Evolutionary conservation across 2,113 vertebrate genomes (phyloP), one percentile per base, ranked within the genome.

Genomic region (Notechis scutatus): DNA sequence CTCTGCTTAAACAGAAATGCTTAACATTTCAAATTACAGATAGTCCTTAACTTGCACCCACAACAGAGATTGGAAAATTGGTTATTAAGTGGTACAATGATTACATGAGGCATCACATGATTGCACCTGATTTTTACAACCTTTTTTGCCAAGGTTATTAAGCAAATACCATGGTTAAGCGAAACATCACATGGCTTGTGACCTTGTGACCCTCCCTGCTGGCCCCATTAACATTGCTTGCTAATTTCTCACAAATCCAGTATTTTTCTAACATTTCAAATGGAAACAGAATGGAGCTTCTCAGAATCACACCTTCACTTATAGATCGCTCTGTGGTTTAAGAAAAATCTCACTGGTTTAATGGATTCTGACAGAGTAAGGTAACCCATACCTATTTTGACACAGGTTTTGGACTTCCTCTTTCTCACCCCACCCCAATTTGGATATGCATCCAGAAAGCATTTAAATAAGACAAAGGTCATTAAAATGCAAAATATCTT

Each of bases 231-330:
- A 69, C 61, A n/a, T n/a, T n/a, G 12, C 61, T 69, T 69, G 29
- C 24, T n/a, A 92, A n/a, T 92, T 96, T 92, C 57, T 93, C 20
- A 96, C 94, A 94, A 4, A 92, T 29, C 93, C 18, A 85, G 7
- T 95, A 93, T 95, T 97, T 97, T 95, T 93, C 91, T 94, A 90
- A 85, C 11, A 95, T 59, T 93, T 96, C 93, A 55, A 95, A 96
- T 88, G 26, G 55, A 97, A 94, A 90, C 34, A 95, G 94, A 85
- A 95, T 88, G 88, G 52, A 50, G 29, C 88, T 96, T 95, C 92
- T 96, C 90, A 95, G 93, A 85, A 96, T 42, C 42, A 42, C 3
- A 42, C 42, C 42, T 42, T 42, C 42, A 42, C 42, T 42, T 95
- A 94, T 88, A 81, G 93, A 96, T 92, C 94, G 88, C 52, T 89